Evolutionary conservation across 1,140 invertebrate species (phyloP), one percentile per base, ranked within the genome.

Genomic region (Macrosteles quadrilineatus): DNA sequence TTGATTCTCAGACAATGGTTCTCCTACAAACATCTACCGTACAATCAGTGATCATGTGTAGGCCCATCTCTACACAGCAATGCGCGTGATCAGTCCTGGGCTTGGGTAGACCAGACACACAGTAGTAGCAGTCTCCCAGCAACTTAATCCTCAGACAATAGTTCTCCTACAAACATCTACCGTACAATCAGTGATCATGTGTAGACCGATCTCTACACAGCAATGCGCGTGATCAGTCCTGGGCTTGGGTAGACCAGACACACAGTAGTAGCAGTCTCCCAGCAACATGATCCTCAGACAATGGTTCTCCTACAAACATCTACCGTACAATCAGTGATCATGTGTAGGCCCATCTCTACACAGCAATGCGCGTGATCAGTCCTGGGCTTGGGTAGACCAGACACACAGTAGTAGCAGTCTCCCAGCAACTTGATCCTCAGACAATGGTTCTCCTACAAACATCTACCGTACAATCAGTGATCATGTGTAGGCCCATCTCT

Each of bases 331-430:
- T 43, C 17, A 74, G 93, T 89, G 75, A 98, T 97, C 96, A 98
- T 98, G 77, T 97, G 93, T 0, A 98, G 85, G 0, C 96, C 96
- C 90, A 98, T 97, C 83, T 98, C 95, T 11, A 98, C 95, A 80
- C 93, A 95, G 81, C 95, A 98, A 70, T 92, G 89, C 9, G 96
- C 96, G 83, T 98, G 97, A 84, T 98, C 95, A 43, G 85, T 78
- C 45, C 95, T 84, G 1, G 90, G 86, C 72, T 88, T 91, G 14
- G 93, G 93, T 62, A 96, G 83, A 32, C 93, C 93, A 72, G 90
- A 94, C 23, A 98, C 94, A 79, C 96, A 98, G 82, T 98, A 98
- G 79, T 98, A 98, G 80, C 96, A 98, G 81, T 98, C 97, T 4
- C 96, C 96, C 30, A 98, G 85, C 31, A 98, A 85, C 80, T 98